phyloP scores from a whole-genome alignment of 2,888 invertebrate genomes.

The Fissipunctia ypsillon region DNA sequence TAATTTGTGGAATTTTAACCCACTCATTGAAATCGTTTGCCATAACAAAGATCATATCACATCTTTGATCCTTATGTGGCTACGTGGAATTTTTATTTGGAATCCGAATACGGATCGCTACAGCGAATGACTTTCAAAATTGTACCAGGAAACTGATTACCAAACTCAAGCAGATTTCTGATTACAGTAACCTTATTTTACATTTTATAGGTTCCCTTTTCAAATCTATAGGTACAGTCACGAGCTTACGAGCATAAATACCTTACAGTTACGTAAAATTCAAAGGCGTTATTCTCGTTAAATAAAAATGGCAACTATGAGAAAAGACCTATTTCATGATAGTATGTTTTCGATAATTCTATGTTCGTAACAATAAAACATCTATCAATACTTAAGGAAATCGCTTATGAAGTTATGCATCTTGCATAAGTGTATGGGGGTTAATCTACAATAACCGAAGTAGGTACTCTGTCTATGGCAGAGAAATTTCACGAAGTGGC shows the following conservation, averaged over 20 bases:
- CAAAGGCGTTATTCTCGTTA: background rate
- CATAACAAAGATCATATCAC: constrained; percentile 36
- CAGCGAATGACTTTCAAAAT: constrained; percentile 10
- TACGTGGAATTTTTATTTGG: constrained; percentile 32
- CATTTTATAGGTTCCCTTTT: background rate
- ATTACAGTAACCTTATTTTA: too few species aligned
- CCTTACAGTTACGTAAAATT: background rate
- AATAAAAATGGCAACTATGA: too few species aligned
- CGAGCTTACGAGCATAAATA: background rate
- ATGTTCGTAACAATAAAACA: background rate
- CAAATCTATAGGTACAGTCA: background rate
- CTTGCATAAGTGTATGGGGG: background rate
- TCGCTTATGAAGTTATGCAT: background rate
- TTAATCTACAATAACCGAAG: background rate
- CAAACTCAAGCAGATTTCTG: background rate
- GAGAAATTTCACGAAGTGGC: background rate
- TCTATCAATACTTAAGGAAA: background rate
- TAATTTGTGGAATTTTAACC: constrained; percentile 16
- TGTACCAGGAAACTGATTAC: background rate
- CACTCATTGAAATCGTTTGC: constrained; percentile 19
- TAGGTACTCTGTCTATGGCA: background rate
- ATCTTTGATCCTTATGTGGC: constrained; percentile 11
- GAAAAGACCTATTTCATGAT: background rate
- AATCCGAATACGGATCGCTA: background rate
- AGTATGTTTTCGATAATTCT: background rate